phyloP scores from a whole-genome alignment of 37 sponge, comb jelly and placozoan species.

The Agelas oroides region DNA sequence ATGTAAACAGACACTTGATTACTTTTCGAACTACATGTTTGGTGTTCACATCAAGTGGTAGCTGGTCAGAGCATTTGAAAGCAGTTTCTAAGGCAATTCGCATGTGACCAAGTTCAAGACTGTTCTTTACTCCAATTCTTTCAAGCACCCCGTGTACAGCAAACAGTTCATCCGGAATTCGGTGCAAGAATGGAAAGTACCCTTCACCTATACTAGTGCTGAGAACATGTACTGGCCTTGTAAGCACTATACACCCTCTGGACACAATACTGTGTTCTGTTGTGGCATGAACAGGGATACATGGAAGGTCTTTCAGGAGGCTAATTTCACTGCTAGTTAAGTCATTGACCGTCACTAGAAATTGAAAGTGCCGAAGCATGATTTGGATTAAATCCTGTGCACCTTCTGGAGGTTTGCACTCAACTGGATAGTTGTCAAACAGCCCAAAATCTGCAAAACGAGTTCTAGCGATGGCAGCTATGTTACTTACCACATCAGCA shows the following conservation, averaged over 20 bases:
- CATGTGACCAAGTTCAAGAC: not conserved
- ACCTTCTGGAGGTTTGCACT: not conserved
- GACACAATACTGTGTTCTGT: no score
- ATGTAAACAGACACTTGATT: not conserved
- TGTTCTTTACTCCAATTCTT: conserved; percentile 7
- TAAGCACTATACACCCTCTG: conserved; percentile 21
- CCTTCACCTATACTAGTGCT: not conserved
- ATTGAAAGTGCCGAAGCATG: no score
- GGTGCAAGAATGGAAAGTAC: conserved; percentile 46
- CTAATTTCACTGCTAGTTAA: no score
- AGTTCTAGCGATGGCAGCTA: conserved; percentile 29
- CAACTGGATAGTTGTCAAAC: conserved; percentile 38
- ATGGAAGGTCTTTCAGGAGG: no score
- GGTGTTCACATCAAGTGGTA: not conserved
- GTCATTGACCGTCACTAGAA: no score
- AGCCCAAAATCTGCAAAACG: conserved; percentile 24
- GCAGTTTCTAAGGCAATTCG: conserved; percentile 13
- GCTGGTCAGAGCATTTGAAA: not conserved
- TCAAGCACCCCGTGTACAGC: no score
- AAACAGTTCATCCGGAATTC: no score
- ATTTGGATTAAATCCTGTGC: no score
- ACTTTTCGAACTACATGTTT: not conserved
- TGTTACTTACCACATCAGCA: conserved; percentile 49
- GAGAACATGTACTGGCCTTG: conserved; percentile 49
- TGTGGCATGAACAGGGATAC: no score